These are phyloP conservation scores for Linhomoeus sp. DNA, from an alignment of 2,888 invertebrate genomes.

Conservation along the genomic window DNA sequence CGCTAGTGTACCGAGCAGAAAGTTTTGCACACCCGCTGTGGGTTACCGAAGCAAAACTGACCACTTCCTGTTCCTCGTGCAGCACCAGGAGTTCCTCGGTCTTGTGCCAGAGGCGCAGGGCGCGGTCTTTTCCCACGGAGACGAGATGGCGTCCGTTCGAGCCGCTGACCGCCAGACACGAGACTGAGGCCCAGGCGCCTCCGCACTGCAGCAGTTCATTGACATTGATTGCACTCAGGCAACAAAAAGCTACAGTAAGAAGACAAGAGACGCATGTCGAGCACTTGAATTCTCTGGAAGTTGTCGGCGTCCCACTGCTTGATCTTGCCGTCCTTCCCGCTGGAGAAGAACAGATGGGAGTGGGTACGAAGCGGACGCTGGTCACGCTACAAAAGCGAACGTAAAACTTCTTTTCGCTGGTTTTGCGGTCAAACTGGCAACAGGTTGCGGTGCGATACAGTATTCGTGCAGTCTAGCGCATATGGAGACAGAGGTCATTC, in stretches of 20 bases:
- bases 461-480: too few species aligned
- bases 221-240: background rate
- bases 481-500: background rate
- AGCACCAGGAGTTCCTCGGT: conserved; percentile 73
- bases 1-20: too few species aligned
- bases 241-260: background rate
- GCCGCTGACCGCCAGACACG: background rate
- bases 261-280: conserved; percentile 55
- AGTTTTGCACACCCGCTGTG: too few species aligned
- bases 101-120: conserved; percentile 61
- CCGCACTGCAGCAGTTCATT: background rate
- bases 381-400: conserved; percentile 59
- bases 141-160: background rate
- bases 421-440: too few species aligned
- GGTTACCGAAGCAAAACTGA: conserved; percentile 10
- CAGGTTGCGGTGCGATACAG: background rate
- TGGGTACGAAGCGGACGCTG: conserved; percentile 61
- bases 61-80: conserved; percentile 61
- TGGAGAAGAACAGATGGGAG: conserved; percentile 67
- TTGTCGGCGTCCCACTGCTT: conserved; percentile 93
- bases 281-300: conserved; percentile 67
- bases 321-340: conserved; percentile 74
- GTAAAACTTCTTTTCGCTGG: background rate
- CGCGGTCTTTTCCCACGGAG: conserved; percentile 45
- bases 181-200: conserved; percentile 51